Percentiles rank a stretch among this genome's conserved stretches.
Conservation (phyloP, 2,888 invertebrate genomes). For the Orgyia antiqua region DNA sequence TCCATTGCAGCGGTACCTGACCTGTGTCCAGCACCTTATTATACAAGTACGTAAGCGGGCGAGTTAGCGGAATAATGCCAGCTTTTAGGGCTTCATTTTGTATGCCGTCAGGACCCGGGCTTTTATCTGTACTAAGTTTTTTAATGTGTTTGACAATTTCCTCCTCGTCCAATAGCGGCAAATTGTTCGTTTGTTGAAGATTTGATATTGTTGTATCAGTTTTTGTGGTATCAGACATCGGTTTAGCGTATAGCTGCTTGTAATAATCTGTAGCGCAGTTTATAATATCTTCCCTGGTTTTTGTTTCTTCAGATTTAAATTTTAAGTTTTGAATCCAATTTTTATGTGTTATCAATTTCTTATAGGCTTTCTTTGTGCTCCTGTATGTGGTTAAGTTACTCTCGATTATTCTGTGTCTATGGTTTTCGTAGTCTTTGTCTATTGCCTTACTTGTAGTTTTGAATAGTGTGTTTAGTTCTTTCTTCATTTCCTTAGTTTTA, state of each 20-base stretch:
- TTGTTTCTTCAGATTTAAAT: slow-evolving; percentile 3
- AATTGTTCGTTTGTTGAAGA: no score
- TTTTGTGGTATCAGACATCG: background rate
- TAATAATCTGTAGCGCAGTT: background rate
- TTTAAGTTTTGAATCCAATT: slow-evolving; percentile 10
- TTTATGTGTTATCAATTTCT: slow-evolving; percentile 6
- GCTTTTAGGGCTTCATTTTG: slow-evolving; percentile 5
- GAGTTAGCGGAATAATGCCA: slow-evolving; percentile 1
- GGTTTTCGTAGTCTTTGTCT: background rate
- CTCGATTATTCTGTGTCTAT: background rate
- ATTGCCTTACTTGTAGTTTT: background rate
- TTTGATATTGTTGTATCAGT: background rate
- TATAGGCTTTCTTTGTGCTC: slow-evolving; percentile 8
- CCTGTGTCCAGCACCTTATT: slow-evolving; percentile 6
- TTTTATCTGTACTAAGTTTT: background rate
- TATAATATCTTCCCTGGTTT: slow-evolving; percentile 8
- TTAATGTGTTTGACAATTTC: no score
- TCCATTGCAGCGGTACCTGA: slow-evolving; percentile 8
- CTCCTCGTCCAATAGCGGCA: no score
- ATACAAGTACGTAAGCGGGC: slow-evolving; percentile 1
- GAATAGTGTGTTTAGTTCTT: slow-evolving; percentile 1
- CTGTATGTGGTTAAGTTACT: slow-evolving; percentile 3
- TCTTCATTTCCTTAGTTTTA: slow-evolving; percentile 1
- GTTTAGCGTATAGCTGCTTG: background rate
- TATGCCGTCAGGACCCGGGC: slow-evolving; percentile 1